Evolutionary conservation across 2,888 invertebrate genomes (phyloP), one percentile per base, ranked within the genome.

Genomic region (Orthosia cruda): DNA sequence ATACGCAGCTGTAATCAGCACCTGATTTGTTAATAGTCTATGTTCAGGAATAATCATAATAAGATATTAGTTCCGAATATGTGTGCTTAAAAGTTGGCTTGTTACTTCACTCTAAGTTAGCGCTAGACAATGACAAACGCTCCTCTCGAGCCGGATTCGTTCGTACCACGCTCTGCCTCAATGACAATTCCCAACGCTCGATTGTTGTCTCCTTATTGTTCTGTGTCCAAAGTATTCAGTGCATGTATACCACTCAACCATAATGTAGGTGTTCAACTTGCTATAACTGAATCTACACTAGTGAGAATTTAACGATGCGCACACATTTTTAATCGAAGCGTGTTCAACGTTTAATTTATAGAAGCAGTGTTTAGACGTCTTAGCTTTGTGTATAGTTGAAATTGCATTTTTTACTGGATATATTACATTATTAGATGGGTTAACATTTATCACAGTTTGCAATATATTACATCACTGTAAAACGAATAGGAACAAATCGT

Each of bases 191-290:
- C 83, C 82, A 86, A 68, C 80, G 78, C 77, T 84, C 85, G 86
- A 89, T 90, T 89, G 90, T 92, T 88, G 86, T 90, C 86, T 85
- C 87, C 77, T 85, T 89, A 92, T 92, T 93, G 92, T 93, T 91
- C 90, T 88, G 85, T 83, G 82, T 71, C 71, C 85, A 86, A 75
- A 87, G 89, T 90, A 92, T 93, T 93, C 91, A 92, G 94, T 93
- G 92, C 93, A 89, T 93, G 93, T 86, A 91, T 80, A 85, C 91
- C 91, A 92, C 89, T 93, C 91, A 92, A 90, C 91, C 93, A 90
- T 91, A 84, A 76, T 86, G 70, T 77, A 62, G 74, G 66, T 72
- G 52, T 50, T 61, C 65, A 68, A 72, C 63, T 65, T 32, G 67
- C 73, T 77, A 63, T 81, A 75, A 62, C 68, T 77, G 67, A 79